Conservation (phyloP, 2,797 vertebrate genomes). For the Acestrorhynchus altus region DNA sequence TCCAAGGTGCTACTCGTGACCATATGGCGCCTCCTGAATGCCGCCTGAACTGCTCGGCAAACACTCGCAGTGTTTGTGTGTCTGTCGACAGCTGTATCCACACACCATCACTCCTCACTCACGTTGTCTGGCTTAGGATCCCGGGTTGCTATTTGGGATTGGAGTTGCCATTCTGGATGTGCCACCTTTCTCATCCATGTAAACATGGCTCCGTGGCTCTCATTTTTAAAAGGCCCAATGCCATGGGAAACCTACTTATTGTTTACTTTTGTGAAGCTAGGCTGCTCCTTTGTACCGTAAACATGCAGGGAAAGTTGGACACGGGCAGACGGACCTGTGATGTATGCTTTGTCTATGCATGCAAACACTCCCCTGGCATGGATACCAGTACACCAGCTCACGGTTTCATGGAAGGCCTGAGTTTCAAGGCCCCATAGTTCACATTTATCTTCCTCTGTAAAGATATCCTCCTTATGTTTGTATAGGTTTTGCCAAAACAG, state of each 20-base stretch:
- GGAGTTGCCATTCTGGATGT: constrained; percentile 46
- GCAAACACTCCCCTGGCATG: constrained; percentile 31
- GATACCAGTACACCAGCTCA: neutral
- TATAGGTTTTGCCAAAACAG: too few relatives aligned
- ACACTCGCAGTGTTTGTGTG: constrained; percentile 53
- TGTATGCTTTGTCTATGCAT: constrained; percentile 37
- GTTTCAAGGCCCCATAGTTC: neutral
- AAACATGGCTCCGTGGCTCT: constrained; percentile 61
- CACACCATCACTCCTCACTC: constrained; percentile 17
- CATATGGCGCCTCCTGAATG: constrained; percentile 44
- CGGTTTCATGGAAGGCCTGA: neutral
- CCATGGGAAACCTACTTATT: constrained; percentile 60
- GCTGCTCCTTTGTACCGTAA: constrained; percentile 30
- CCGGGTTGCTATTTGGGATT: constrained; percentile 61
- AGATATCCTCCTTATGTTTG: too few relatives aligned
- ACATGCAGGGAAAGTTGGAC: constrained; percentile 38
- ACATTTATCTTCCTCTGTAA: neutral
- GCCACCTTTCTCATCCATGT: constrained; percentile 53
- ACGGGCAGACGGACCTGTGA: constrained; percentile 23
- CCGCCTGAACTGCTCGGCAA: constrained; percentile 36
- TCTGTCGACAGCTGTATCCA: constrained; percentile 58
- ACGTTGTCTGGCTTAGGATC: constrained; percentile 52
- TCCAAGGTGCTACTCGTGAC: constrained; percentile 16
- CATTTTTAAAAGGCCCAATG: constrained; percentile 55
- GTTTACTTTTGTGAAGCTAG: constrained; percentile 58